Evolutionary conservation across 2,113 vertebrate genomes (phyloP).

Genomic region (Corythoichthys haematopterus): DNA sequence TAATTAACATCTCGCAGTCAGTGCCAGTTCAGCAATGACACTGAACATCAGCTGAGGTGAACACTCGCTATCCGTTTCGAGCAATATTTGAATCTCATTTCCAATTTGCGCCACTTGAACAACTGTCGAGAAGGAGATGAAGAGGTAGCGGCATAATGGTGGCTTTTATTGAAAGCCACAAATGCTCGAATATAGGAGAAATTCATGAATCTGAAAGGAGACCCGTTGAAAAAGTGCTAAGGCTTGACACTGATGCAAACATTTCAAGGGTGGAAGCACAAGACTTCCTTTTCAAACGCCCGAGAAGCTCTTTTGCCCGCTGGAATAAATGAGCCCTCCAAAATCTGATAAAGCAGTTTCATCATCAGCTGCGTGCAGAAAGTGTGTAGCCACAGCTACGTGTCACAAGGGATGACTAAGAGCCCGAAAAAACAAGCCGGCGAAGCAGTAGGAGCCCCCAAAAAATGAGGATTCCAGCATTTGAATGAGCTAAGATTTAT

Average conservation of each 20-base stretch:
- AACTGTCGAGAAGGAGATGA: slow-evolving; percentile 54
- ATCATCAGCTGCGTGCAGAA: slow-evolving; percentile 36
- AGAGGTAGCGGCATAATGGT: slow-evolving; percentile 67
- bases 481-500: slow-evolving; percentile 24
- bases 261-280: slow-evolving; percentile 53
- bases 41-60: slow-evolving; percentile 52
- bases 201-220: slow-evolving; percentile 73
- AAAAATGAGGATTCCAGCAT: slow-evolving; percentile 24
- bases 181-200: slow-evolving; percentile 61
- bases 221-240: slow-evolving; percentile 63
- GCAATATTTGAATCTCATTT: slow-evolving; percentile 73
- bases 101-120: slow-evolving; percentile 69
- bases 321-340: slow-evolving; percentile 57
- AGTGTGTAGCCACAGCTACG: slow-evolving; percentile 13
- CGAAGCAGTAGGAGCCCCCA: slow-evolving; percentile 42
- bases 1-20: slow-evolving; percentile 63
- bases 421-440: slow-evolving; percentile 38
- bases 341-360: slow-evolving; percentile 58
- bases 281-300: slow-evolving; percentile 32
- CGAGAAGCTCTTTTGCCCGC: slow-evolving; percentile 43
- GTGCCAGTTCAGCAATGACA: slow-evolving; percentile 35
- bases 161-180: slow-evolving; percentile 71
- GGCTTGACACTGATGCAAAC: slow-evolving; percentile 48
- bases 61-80: slow-evolving; percentile 66
- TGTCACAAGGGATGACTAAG: slow-evolving; percentile 27